A percentile compares a stretch with the other conserved stretches of the same genome.
Evolutionary conservation across 2,113 vertebrate genomes (phyloP).

Genomic region (Nycticryphes semicollaris): DNA sequence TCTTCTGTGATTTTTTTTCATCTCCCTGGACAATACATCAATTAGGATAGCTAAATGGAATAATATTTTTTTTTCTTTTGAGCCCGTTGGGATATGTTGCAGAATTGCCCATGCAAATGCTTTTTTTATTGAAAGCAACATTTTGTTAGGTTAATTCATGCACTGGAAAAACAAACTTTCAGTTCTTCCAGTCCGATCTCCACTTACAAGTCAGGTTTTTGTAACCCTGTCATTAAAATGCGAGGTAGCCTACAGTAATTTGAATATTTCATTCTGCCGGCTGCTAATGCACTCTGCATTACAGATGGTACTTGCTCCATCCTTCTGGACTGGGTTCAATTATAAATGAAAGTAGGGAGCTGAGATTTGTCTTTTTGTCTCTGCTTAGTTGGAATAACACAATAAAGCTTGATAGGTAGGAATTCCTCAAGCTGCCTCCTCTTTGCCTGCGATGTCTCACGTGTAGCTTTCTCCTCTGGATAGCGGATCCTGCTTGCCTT

Average conservation of each 20-base stretch:
- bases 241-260: conserved; percentile 81
- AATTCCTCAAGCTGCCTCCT: conserved; percentile 72
- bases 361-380: conserved; percentile 86
- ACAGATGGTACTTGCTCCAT: conserved; percentile 79
- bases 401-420: conserved; percentile 77
- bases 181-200: conserved; percentile 52
- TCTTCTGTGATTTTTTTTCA: neutral
- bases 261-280: conserved; percentile 82
- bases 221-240: conserved; percentile 76
- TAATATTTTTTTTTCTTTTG: neutral
- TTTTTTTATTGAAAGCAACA: conserved; percentile 7
- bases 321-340: conserved; percentile 83
- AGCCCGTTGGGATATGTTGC: conserved; percentile 13
- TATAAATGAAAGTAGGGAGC: conserved; percentile 83
- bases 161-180: conserved; percentile 61
- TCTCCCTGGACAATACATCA: conserved; percentile 11
- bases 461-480: neutral
- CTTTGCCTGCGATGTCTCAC: neutral
- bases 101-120: neutral
- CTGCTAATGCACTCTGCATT: conserved; percentile 76
- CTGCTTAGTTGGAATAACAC: conserved; percentile 82
- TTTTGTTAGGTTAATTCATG: conserved; percentile 64
- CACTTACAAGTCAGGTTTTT: conserved; percentile 64
- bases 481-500: neutral
- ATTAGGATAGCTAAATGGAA: conserved; percentile 37